These are phyloP conservation scores for Capromys pilorides DNA, from an alignment of 2,797 vertebrate genomes.

Conservation along the genomic window DNA sequence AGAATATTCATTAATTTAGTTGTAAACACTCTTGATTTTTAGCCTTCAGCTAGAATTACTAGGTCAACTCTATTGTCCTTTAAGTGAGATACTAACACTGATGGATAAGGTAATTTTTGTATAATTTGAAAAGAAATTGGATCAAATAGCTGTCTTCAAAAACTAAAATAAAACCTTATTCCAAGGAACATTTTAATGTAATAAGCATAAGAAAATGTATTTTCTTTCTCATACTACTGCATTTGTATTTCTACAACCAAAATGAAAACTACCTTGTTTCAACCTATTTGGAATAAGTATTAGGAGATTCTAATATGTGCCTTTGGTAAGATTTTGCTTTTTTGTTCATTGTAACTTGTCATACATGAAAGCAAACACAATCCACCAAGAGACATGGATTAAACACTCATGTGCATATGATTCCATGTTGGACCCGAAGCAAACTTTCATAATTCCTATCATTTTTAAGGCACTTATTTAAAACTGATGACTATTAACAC, in stretches of 20 bases:
- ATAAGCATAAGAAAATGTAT: constrained; percentile 43
- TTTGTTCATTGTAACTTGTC: background rate
- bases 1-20: constrained; percentile 48
- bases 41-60: constrained; percentile 59
- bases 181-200: constrained; percentile 46
- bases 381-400: background rate
- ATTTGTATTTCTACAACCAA: constrained; percentile 40
- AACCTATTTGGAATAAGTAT: constrained; percentile 13
- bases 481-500: constrained; percentile 52
- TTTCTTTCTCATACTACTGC: background rate
- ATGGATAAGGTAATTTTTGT: constrained; percentile 55
- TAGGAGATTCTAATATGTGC: background rate
- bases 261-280: constrained; percentile 45
- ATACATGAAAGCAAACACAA: constrained; percentile 50
- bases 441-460: constrained; percentile 35
- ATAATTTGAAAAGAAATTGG: constrained; percentile 55
- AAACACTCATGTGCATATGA: background rate
- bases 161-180: constrained; percentile 43
- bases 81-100: constrained; percentile 39
- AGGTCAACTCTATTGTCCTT: constrained; percentile 36
- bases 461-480: constrained; percentile 57
- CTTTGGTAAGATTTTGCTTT: constrained; percentile 50
- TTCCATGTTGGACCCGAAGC: background rate
- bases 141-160: constrained; percentile 57
- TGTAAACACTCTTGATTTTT: constrained; percentile 55